Evolutionary conservation across 2,113 vertebrate genomes (phyloP).

Genomic region (Cololabis saira): DNA sequence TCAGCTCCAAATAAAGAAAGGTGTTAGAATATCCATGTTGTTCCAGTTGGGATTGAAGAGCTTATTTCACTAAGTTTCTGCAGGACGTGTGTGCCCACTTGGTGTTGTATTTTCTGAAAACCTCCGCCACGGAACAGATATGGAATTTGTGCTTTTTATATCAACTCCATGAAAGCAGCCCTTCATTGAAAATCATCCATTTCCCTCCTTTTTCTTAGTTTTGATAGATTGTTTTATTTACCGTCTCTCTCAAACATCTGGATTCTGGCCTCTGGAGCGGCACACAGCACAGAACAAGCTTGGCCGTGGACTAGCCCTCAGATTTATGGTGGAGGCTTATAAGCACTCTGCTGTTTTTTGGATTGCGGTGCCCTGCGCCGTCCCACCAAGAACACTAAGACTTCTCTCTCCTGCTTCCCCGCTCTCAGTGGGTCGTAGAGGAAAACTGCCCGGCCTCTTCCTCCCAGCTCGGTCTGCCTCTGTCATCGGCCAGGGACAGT

Average conservation of each 20-base stretch:
- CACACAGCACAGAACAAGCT: slow-evolving; percentile 58
- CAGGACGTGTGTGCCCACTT: background rate
- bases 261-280: slow-evolving; percentile 70
- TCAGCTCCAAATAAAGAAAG: slow-evolving; percentile 23
- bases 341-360: slow-evolving; percentile 67
- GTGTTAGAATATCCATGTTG: slow-evolving; percentile 32
- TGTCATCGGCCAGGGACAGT: slow-evolving; percentile 53
- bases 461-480: slow-evolving; percentile 30
- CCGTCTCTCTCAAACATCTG: slow-evolving; percentile 71
- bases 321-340: slow-evolving; percentile 75
- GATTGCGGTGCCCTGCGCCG: slow-evolving; percentile 50
- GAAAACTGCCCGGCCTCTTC: slow-evolving; percentile 33
- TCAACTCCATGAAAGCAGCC: slow-evolving; percentile 3
- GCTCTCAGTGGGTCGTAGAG: slow-evolving; percentile 34
- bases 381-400: slow-evolving; percentile 53
- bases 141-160: slow-evolving; percentile 25
- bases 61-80: slow-evolving; percentile 48
- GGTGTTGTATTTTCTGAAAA: background rate
- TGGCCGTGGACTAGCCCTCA: slow-evolving; percentile 50
- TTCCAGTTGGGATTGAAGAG: slow-evolving; percentile 50
- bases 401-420: slow-evolving; percentile 20
- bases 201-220: background rate
- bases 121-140: slow-evolving; percentile 6
- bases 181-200: background rate
- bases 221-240: slow-evolving; percentile 73